These are phyloP conservation scores for Chalcosyrphus nemorum DNA, from an alignment of 2,888 invertebrate genomes.

Conservation along the genomic window DNA sequence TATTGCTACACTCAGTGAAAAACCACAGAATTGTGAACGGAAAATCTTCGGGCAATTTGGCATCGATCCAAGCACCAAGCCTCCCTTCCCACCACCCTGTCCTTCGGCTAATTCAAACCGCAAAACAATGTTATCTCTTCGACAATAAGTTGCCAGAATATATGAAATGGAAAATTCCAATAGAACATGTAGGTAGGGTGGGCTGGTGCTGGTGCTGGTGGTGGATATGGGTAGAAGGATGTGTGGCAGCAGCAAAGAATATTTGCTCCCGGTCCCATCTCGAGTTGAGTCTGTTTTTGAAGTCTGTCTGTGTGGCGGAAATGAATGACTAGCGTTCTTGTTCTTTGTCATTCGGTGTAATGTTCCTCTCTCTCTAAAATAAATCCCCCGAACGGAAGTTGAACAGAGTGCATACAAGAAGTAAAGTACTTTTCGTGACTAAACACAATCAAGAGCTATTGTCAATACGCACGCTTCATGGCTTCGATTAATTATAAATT, in stretches of 20 bases:
- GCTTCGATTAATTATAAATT: slow-evolving; percentile 62
- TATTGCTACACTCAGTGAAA: slow-evolving; percentile 73
- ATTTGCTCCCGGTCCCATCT: slow-evolving; percentile 51
- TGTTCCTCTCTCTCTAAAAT: slow-evolving; percentile 34
- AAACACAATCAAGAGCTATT: slow-evolving; percentile 48
- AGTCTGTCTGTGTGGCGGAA: slow-evolving; percentile 56
- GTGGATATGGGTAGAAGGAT: not conserved
- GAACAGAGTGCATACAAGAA: slow-evolving; percentile 48
- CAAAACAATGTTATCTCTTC: slow-evolving; percentile 73
- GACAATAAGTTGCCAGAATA: slow-evolving; percentile 73
- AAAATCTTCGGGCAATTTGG: slow-evolving; percentile 74
- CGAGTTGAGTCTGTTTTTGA: slow-evolving; percentile 50
- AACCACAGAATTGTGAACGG: slow-evolving; percentile 73
- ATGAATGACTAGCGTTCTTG: slow-evolving; percentile 70
- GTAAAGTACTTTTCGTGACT: slow-evolving; percentile 53
- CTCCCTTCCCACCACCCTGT: not conserved
- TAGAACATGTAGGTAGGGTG: slow-evolving; percentile 47
- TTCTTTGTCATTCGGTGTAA: slow-evolving; percentile 66
- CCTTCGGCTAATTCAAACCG: slow-evolving; percentile 70
- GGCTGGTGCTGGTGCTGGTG: not conserved
- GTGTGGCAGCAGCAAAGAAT: slow-evolving; percentile 46
- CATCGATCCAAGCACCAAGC: slow-evolving; percentile 58
- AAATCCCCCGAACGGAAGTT: slow-evolving; percentile 63
- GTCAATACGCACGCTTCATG: slow-evolving; percentile 38
- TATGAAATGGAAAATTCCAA: slow-evolving; percentile 73